Evolutionary conservation across 2,797 vertebrate species (phyloP), one percentile per base, ranked within the genome.

Genomic region (Halcyon badia): DNA sequence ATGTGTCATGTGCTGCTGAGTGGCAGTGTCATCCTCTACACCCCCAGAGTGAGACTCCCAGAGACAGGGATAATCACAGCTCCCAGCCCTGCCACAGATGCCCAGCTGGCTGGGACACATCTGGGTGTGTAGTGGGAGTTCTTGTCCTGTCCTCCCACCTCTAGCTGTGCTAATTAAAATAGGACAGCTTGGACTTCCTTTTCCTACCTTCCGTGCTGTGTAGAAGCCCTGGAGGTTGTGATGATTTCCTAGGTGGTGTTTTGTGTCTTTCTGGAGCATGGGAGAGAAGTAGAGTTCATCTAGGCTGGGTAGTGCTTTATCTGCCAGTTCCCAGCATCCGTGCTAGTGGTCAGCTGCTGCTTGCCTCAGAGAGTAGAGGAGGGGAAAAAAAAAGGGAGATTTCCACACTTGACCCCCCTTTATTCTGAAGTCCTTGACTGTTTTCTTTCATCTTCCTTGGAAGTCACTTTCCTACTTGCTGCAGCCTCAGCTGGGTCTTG

Each of bases 41-140:
- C 1, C 3, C 33, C 20, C 44, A 25, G n/a, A 73, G 8, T 11
- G 44, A 60, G 77, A 61, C n/a, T 70, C 35, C 21, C 30, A 25
- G 31, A 64, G 20, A 44, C 4, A 21, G 35, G 21, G 6, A 8
- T 33, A 54, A 35, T 39, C 69, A 33, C 9, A 51, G 35, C 28
- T 76, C 39, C 56, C 22, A 76, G 41, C 39, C 46, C 39, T 61
- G 57, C 2, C 6, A 18, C 39, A 39, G 31, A 8, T 41, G 77
- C n/a, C 49, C 0, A 0, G 6, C 56, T 83, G 30, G 14, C 56
- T 42, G 33, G 26, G 16, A 48, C 37, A 46, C 25, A 42, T 14
- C 54, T 52, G 61, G 22, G 20, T 24, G 19, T 3, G 0, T 20
- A 48, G 24, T 0, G 6, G 31, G 35, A 7, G n/a, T 72, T 30